Evolutionary conservation across 2,797 vertebrate species (phyloP).

Genomic region (Otolemur crassicaudatus): DNA sequence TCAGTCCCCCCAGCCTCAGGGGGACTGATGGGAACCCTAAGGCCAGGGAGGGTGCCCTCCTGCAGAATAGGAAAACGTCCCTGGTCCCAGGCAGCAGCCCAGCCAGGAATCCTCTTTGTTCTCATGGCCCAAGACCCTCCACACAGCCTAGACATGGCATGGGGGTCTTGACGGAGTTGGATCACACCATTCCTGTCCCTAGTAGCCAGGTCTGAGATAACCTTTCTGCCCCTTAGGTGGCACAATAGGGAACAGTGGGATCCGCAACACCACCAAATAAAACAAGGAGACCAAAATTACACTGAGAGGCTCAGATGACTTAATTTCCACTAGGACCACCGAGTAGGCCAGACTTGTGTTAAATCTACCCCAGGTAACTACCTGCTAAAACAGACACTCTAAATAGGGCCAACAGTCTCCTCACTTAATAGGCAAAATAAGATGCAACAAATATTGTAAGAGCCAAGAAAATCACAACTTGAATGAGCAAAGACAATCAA

Average conservation of each 20-base stretch:
- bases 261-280: neutral
- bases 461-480: neutral
- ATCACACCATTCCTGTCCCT: neutral
- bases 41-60: too few species aligned
- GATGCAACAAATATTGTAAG: neutral
- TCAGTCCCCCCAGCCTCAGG: too few species aligned
- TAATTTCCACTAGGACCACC: neutral
- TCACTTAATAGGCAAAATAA: neutral
- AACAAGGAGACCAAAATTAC: neutral
- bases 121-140: too few species aligned
- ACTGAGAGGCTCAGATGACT: neutral
- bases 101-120: neutral
- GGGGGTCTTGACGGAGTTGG: too few species aligned
- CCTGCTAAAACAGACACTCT: neutral
- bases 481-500: neutral
- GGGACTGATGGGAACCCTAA: too few species aligned
- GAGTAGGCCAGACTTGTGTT: neutral
- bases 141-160: too few species aligned
- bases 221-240: fast-evolving
- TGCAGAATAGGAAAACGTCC: neutral
- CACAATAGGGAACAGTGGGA: neutral
- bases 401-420: neutral
- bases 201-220: too few species aligned
- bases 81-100: neutral
- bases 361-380: neutral